phyloP scores from a whole-genome alignment of 1,140 invertebrate species.

The Lordiphosa mommai region DNA sequence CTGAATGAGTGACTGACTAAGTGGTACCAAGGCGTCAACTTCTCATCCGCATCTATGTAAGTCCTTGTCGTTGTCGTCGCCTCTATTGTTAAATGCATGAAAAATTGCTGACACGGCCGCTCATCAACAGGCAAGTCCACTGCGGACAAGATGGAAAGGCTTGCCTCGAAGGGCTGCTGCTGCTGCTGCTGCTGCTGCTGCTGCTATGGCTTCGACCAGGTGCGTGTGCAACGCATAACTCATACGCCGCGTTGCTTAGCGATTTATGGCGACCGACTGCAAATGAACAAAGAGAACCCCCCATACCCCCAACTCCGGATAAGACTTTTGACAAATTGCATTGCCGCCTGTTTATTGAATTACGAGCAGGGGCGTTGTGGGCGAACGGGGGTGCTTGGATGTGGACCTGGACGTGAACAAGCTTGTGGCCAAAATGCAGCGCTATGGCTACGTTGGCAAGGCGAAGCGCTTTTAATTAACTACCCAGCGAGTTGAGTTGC shows the following conservation, averaged over 20 bases:
- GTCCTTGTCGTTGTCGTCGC: slow-evolving; percentile 12
- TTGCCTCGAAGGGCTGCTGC: not conserved
- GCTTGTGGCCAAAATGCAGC: slow-evolving; percentile 18
- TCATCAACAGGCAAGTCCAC: slow-evolving; percentile 23
- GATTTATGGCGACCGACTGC: slow-evolving; percentile 65
- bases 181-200: not conserved
- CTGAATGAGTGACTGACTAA: slow-evolving; percentile 19
- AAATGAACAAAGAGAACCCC: slow-evolving; percentile 52
- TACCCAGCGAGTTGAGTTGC: not conserved
- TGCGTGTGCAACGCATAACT: slow-evolving; percentile 52
- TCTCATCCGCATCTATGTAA: not conserved
- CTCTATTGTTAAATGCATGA: slow-evolving; percentile 72
- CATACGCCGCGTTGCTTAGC: slow-evolving; percentile 53
- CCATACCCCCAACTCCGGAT: not conserved
- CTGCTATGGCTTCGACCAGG: not conserved
- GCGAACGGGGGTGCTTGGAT: not conserved
- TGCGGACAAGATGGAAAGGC: too few relatives aligned
- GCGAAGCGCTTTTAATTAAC: slow-evolving; percentile 48
- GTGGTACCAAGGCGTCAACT: slow-evolving; percentile 1
- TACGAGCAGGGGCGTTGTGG: slow-evolving; percentile 19
- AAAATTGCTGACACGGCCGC: slow-evolving; percentile 60
- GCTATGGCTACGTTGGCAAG: not conserved
- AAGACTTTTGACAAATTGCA: slow-evolving; percentile 65
- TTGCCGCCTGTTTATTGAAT: slow-evolving; percentile 64
- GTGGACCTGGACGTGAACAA: not conserved